Evolutionary conservation across 2,888 invertebrate genomes (phyloP), one percentile per base, ranked within the genome.

Genomic region (Nematopogon swammerdamellus): DNA sequence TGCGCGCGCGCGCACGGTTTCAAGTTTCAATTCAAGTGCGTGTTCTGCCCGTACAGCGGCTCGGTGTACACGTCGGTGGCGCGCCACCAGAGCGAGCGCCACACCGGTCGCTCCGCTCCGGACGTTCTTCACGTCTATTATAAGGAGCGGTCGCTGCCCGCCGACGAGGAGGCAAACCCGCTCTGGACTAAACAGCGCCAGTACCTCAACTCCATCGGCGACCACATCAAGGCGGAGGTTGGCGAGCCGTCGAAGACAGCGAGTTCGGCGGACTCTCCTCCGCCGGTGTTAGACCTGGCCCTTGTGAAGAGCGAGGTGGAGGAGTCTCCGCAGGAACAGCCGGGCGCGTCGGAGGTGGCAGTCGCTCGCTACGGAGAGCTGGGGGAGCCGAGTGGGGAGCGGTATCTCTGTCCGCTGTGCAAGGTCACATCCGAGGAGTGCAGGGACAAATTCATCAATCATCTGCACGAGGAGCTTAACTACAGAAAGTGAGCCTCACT

Each of bases 11-110:
- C 65, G 6, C 92, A 93, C 60, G 76, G 82, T 25, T 81, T 87
- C 2, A 85, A 84, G 52, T 79, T 82, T 59, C 89, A 89, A 55
- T 91, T 80, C 63, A 87, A 86, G 58, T 92, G 92, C 59, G 81
- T 80, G 0, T 72, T 86, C 53, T 93, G 92, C 56, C 62, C 74
- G 0, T 89, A 83, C 57, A 58, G 72, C 16, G 68, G 72, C 0
- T 75, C 84, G 1, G 80, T 81, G 2, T 68, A 81, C 19, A 74
- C 81, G 6, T 79, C 80, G 20, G 82, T 89, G 44, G 72, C 76
- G 18, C 80, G 80, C 43, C 90, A 91, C 60, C 82, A 86, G 53
- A 63, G 67, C 2, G 74, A 76, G 11, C 80, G 83, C 3, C 90
- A 90, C 60, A 64, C 81, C 0, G 70, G 61, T 1, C 75, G 60